These are phyloP conservation scores for Emydura subglobosa DNA, from an alignment of 2,113 vertebrate genomes.

Conservation along the genomic window DNA sequence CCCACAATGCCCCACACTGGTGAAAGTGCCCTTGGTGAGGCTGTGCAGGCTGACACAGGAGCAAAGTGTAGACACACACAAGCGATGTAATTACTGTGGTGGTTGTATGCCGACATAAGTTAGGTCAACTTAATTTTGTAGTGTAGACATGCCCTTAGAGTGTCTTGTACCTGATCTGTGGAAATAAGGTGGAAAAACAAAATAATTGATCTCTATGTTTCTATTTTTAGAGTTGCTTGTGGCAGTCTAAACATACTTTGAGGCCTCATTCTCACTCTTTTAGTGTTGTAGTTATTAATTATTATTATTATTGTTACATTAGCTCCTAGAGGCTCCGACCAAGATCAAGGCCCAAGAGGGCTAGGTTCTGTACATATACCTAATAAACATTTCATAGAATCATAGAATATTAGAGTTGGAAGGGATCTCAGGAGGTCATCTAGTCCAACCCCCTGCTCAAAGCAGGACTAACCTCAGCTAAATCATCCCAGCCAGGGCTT, in stretches of 20 bases:
- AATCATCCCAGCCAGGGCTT: no score
- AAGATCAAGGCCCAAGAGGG: not conserved
- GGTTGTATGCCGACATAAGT: not conserved
- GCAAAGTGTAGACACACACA: not conserved
- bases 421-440: no score
- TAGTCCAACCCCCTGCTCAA: no score
- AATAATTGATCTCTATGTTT: not conserved
- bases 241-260: not conserved
- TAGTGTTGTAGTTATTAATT: not conserved
- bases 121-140: not conserved
- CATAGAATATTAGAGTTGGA: no score
- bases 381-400: no score
- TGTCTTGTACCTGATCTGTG: not conserved
- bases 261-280: not conserved
- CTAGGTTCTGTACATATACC: not conserved
- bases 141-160: not conserved
- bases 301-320: not conserved
- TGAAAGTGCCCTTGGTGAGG: not conserved
- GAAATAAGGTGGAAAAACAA: not conserved
- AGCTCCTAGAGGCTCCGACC: not conserved
- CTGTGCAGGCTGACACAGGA: not conserved
- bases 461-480: no score
- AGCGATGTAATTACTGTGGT: not conserved
- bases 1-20: not conserved
- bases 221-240: not conserved